A percentile compares a stretch with the other conserved stretches of the same genome.
Conservation (phyloP, 1,140 invertebrate species). For the Musca vetustissima region DNA sequence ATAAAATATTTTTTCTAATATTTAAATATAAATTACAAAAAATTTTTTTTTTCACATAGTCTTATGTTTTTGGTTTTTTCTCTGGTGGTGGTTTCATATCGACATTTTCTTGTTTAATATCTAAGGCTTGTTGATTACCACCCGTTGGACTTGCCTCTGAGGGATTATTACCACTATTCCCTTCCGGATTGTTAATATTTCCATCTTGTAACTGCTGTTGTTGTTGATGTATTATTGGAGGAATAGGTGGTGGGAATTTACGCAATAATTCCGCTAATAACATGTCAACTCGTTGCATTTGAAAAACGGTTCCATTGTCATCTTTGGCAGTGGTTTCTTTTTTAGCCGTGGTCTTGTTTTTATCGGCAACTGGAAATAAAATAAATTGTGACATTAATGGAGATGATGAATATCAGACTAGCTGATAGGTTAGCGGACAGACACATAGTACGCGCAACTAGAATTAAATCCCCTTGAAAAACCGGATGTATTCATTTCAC, state of each 20-base stretch:
- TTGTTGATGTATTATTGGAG: slow-evolving; percentile 59
- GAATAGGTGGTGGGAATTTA: slow-evolving; percentile 83
- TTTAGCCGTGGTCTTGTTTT: slow-evolving; percentile 64
- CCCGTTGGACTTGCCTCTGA: slow-evolving; percentile 25
- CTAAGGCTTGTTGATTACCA: slow-evolving; percentile 38
- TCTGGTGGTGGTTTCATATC: slow-evolving; percentile 86
- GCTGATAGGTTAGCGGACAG: too few species aligned
- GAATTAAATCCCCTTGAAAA: too few species aligned
- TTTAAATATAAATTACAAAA: not conserved
- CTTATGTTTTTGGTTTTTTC: slow-evolving; percentile 72
- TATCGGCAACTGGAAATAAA: slow-evolving; percentile 60
- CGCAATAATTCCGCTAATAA: slow-evolving; percentile 82
- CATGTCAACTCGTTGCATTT: slow-evolving; percentile 90
- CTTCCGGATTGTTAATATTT: slow-evolving; percentile 39
- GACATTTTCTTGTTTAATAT: slow-evolving; percentile 69
- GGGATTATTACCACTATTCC: slow-evolving; percentile 24
- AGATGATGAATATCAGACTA: too few species aligned
- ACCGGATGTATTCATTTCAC: too few species aligned
- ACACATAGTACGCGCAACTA: too few species aligned
- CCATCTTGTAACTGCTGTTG: slow-evolving; percentile 36
- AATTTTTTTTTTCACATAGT: too few species aligned
- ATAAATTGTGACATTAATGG: too few species aligned
- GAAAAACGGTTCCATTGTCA: slow-evolving; percentile 89
- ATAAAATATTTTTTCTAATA: not conserved
- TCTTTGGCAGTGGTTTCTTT: slow-evolving; percentile 73